Evolutionary conservation across 92 coral and sea anemone genomes (phyloP), one percentile per base, ranked within the genome.

Genomic region (Porites cylindrica): DNA sequence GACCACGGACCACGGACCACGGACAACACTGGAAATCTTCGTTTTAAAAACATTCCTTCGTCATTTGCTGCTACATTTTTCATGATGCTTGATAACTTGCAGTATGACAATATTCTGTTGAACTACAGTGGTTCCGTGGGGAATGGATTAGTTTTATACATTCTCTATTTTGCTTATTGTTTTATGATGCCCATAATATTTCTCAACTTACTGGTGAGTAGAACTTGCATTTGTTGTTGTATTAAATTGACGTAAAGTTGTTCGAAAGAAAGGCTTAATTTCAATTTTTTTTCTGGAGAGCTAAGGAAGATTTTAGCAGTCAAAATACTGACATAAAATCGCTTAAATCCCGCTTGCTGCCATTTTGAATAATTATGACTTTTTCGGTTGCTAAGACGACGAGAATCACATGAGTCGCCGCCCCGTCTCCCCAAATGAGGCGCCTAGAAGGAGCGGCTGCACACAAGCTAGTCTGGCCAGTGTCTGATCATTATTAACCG

Each of bases 181-280:
- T 90, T 95, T 8, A 90, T 95, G 93, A 95, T 95, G 98, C 98
- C 98, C 16, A 95, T 95, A 62, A 95, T 95, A 51, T 95, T 95
- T 71, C 96, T 95, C 64, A 95, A 95, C n/a, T 90, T 95, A 63
- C 80, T 95, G 94, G 98, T 93, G 70, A 70, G 98, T 93, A 38
- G 47, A 38, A 38, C 32, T 29, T 3, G 32, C 32, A 29, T 2
- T 29, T 29, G 47, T 38, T 38, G 47, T 38, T 38, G 47, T 38
- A 38, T 38, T 38, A 38, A 38, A 38, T 38, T 38, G 47, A 38
- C 47, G 4, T 18, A 14, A 20, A 8, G 13, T 19, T 67, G 72
- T 67, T 13, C 72, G 11, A 1, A 20, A 13, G 32, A 8, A 13
- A 9, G 38, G 38, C 38, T 67, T 67, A 10, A 67, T 43, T 16